These are phyloP conservation scores for Apantesis nais DNA, from an alignment of 2,888 invertebrate genomes.

Conservation along the genomic window DNA sequence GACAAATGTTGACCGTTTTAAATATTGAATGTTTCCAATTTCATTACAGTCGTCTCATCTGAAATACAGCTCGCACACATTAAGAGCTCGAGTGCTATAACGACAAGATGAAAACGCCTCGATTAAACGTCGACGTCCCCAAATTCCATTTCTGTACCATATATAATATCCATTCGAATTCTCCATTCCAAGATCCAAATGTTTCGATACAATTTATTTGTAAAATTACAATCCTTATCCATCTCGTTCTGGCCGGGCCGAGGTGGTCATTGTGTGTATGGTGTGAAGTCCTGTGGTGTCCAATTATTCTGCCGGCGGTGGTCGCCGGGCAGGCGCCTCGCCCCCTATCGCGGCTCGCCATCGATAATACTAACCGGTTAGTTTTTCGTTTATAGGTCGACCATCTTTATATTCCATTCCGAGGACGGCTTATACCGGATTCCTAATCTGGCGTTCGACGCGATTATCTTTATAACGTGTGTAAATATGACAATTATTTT, in stretches of 20 bases:
- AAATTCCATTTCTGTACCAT: slow-evolving; percentile 67
- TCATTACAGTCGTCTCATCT: slow-evolving; percentile 28
- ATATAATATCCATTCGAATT: slow-evolving; percentile 70
- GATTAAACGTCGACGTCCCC: slow-evolving; percentile 59
- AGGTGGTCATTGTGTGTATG: slow-evolving; percentile 61
- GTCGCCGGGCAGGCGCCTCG: slow-evolving; percentile 79
- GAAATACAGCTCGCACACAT: slow-evolving; percentile 23
- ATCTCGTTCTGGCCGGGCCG: slow-evolving; percentile 45
- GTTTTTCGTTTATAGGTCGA: slow-evolving; percentile 76
- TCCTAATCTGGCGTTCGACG: slow-evolving; percentile 52
- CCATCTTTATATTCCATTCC: slow-evolving; percentile 59
- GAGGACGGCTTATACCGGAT: slow-evolving; percentile 53
- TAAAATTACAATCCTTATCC: slow-evolving; percentile 54
- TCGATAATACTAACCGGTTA: slow-evolving; percentile 81
- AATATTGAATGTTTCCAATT: slow-evolving; percentile 25
- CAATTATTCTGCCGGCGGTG: slow-evolving; percentile 82
- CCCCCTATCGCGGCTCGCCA: slow-evolving; percentile 82
- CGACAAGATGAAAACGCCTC: slow-evolving; percentile 57
- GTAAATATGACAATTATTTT: slow-evolving; percentile 41
- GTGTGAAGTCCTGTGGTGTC: slow-evolving; percentile 85
- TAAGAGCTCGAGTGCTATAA: slow-evolving; percentile 34
- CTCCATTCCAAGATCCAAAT: slow-evolving; percentile 60
- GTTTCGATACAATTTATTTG: slow-evolving; percentile 64
- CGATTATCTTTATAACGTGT: slow-evolving; percentile 42
- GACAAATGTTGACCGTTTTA: slow-evolving; percentile 14